phyloP scores from a whole-genome alignment of 1,140 invertebrate species.

The Callitettix versicolor region DNA sequence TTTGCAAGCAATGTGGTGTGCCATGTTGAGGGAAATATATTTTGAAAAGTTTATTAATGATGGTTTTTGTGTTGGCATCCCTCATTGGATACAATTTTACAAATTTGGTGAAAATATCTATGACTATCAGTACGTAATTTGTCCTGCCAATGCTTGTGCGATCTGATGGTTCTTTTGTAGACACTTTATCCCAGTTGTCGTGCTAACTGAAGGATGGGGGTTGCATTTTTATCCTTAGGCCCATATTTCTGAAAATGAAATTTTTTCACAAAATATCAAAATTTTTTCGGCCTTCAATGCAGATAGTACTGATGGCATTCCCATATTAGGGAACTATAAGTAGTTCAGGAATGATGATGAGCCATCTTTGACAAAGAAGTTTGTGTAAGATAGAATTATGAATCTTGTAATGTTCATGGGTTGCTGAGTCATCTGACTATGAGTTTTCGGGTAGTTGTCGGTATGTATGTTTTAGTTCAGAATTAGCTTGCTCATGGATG shows the following conservation, averaged over 20 bases:
- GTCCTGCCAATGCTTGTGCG: background rate
- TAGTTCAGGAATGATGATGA: too few relatives aligned
- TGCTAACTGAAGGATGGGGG: background rate
- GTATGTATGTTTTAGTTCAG: background rate
- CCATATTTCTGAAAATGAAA: background rate
- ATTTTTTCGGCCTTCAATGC: background rate
- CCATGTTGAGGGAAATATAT: background rate
- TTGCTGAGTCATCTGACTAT: background rate
- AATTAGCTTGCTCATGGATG: background rate
- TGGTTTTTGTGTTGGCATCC: background rate
- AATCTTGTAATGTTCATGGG: background rate
- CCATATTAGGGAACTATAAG: too few relatives aligned
- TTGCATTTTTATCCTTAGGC: background rate
- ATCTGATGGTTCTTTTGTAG: background rate
- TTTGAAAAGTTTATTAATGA: background rate
- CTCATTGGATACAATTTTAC: background rate
- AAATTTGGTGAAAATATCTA: conserved; percentile 11
- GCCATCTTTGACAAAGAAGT: background rate
- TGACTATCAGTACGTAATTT: background rate
- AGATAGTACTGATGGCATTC: background rate
- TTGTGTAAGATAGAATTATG: background rate
- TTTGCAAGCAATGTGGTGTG: background rate
- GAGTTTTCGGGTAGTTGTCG: background rate
- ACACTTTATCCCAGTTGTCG: background rate
- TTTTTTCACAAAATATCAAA: background rate